phyloP scores from a whole-genome alignment of 2,888 invertebrate species.

The Galerucella calmariensis region DNA sequence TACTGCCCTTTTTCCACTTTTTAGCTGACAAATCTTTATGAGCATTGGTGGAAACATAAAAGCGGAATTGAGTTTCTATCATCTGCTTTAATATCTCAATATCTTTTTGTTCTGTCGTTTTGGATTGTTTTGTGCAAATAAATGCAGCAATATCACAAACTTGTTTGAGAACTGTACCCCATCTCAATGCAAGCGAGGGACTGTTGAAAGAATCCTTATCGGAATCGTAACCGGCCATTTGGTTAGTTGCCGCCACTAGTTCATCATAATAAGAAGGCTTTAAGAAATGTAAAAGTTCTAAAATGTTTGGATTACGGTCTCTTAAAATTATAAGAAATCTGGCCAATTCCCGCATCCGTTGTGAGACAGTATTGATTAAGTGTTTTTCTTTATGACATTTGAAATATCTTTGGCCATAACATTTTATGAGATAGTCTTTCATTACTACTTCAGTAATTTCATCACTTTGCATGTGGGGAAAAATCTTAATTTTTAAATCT shows the following conservation, averaged over 20 bases:
- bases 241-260: slow-evolving; percentile 6
- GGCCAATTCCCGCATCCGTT: no score
- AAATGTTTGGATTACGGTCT: no score
- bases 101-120: slow-evolving; percentile 13
- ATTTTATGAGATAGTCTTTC: slow-evolving; percentile 14
- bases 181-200: slow-evolving; percentile 34
- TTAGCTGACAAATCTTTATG: slow-evolving; percentile 25
- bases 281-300: no score
- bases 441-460: slow-evolving; percentile 17
- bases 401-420: slow-evolving; percentile 16
- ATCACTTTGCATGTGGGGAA: slow-evolving; percentile 12
- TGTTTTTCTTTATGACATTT: slow-evolving; percentile 20
- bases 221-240: slow-evolving; percentile 29
- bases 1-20: slow-evolving; percentile 35
- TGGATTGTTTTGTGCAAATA: neutral
- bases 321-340: no score
- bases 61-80: slow-evolving; percentile 30
- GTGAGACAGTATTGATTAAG: no score
- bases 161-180: slow-evolving; percentile 36
- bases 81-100: slow-evolving; percentile 24
- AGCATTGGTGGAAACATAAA: slow-evolving; percentile 23
- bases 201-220: slow-evolving; percentile 26
- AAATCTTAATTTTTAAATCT: slow-evolving; percentile 19
- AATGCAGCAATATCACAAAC: slow-evolving; percentile 30
- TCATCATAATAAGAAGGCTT: no score